Evolutionary conservation across 2,797 vertebrate genomes (phyloP), one percentile per base, ranked within the genome.

Genomic region (Pempheris klunzingeri): DNA sequence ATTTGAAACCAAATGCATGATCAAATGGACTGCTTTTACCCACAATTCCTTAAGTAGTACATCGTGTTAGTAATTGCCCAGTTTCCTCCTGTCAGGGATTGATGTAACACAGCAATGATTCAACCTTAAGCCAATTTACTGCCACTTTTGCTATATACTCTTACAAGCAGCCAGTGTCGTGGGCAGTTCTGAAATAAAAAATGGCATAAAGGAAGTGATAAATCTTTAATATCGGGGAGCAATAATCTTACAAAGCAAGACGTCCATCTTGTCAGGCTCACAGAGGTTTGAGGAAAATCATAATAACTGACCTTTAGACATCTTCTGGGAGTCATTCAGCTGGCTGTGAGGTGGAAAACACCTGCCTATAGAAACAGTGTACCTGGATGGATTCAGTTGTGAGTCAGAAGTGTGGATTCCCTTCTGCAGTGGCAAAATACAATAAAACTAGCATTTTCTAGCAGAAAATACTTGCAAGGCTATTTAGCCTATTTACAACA

Each of bases 241-340:
- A 41, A 32, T 44, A 41, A 81, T 80, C 65, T 53, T 9, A 5
- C 55, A 53, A 74, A 80, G 72, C 58, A 58, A 62, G 65, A 71
- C 30, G 22, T 81, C 68, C 36, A 26, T 64, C 75, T 81, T 53
- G 68, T 84, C 68, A 55, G 50, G 62, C 59, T 65, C 36, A 26
- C 8, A 54, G 32, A 72, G 41, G 70, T 77, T 70, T 43, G 64
- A 83, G 10, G 36, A 81, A 85, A 75, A 69, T 86, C 44, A 79
- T 63, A 34, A 74, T 38, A 60, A 15, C 24, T 70, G 78, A 82
- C 72, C 71, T 88, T 82, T 77, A 69, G 49, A 84, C 59, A 43
- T 71, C 41, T 47, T 76, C 36, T 64, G 36, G 46, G 44, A 65
- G 44, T 22, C 20, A 11, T 69, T 74, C n/a, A 59, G 44, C 44